phyloP scores from a whole-genome alignment of 2,113 vertebrate genomes.

The Oenanthe oenanthe region DNA sequence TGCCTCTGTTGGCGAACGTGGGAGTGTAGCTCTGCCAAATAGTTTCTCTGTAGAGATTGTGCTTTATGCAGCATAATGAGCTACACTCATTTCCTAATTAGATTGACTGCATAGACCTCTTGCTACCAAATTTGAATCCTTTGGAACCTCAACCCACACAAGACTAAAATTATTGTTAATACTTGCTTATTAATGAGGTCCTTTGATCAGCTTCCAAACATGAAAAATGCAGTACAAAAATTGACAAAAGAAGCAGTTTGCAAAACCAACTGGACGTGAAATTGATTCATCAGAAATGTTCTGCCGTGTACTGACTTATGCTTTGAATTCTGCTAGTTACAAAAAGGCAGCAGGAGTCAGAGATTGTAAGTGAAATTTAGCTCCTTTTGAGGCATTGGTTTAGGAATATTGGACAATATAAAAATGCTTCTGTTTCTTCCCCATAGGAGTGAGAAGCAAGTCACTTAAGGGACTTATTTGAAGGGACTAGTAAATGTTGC shows the following conservation, averaged over 20 bases:
- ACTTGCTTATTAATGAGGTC: not conserved
- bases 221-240: not conserved
- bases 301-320: not conserved
- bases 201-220: not conserved
- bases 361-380: not conserved
- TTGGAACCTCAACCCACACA: not conserved
- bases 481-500: not conserved
- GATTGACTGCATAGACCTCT: not conserved
- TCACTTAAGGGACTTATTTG: not conserved
- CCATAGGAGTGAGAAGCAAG: not conserved
- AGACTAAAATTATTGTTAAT: not conserved
- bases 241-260: not conserved
- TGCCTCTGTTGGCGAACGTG: not conserved
- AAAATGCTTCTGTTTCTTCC: not conserved
- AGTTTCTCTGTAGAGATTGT: not conserved
- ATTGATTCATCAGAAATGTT: not conserved
- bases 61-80: not conserved
- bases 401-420: not conserved
- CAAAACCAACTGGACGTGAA: not conserved
- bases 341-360: not conserved
- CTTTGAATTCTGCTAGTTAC: not conserved
- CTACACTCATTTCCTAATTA: not conserved
- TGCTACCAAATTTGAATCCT: not conserved
- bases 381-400: not conserved
- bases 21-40: not conserved